These are phyloP conservation scores for Aphaenogaster floridana DNA, from an alignment of 1,140 invertebrate species.

Conservation along the genomic window DNA sequence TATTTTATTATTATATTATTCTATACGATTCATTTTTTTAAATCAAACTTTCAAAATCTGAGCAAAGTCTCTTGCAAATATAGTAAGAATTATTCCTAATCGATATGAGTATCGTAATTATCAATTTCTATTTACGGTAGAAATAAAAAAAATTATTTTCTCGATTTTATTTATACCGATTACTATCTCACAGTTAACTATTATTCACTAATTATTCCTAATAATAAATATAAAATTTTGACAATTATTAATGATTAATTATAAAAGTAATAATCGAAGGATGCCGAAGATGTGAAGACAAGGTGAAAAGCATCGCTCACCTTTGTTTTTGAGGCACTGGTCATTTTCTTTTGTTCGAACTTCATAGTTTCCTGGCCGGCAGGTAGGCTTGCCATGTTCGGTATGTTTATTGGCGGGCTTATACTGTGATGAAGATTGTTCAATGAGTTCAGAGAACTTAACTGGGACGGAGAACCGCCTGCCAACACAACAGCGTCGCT, in stretches of 20 bases:
- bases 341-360: conserved; percentile 93
- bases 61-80: neutral
- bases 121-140: neutral
- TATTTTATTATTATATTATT: neutral
- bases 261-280: neutral
- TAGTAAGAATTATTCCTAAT: neutral
- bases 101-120: neutral
- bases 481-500: conserved; percentile 78
- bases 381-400: conserved; percentile 81
- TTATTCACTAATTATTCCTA: conserved; percentile 27
- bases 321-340: conserved; percentile 93
- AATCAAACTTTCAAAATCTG: neutral
- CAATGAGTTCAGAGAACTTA: conserved; percentile 84
- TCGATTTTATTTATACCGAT: neutral
- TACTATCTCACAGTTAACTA: neutral
- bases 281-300: neutral
- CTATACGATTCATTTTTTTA: neutral
- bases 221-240: neutral
- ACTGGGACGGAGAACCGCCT: conserved; percentile 82
- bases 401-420: conserved; percentile 80
- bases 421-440: conserved; percentile 84
- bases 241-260: neutral
- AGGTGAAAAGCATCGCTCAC: conserved; percentile 80
- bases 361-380: conserved; percentile 90
- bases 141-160: neutral